Percentiles rank a stretch among this genome's conserved stretches.
Evolutionary conservation across 1,140 invertebrate species (phyloP).

Genomic region (Drosophila kohkoa): DNA sequence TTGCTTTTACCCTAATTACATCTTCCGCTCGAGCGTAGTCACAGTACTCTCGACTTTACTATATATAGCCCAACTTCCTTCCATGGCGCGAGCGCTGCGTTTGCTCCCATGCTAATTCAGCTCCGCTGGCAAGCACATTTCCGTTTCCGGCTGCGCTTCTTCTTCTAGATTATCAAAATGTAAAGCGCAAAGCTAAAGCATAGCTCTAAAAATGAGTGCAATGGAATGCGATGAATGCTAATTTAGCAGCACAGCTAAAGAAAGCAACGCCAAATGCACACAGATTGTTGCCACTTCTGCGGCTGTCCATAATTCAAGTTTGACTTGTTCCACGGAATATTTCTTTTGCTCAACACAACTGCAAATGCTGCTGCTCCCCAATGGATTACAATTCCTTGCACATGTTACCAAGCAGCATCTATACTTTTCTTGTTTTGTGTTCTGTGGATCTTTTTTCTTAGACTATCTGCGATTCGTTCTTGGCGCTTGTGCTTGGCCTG

Average conservation of each 20-base stretch:
- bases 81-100: slow-evolving; percentile 39
- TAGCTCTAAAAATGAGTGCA: slow-evolving; percentile 39
- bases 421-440: slow-evolving; percentile 20
- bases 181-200: slow-evolving; percentile 38
- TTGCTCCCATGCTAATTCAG: slow-evolving; percentile 70
- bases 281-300: slow-evolving; percentile 41
- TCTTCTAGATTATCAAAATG: slow-evolving; percentile 40
- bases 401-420: neutral
- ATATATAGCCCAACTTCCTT: slow-evolving; percentile 17
- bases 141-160: slow-evolving; percentile 59
- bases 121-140: slow-evolving; percentile 74
- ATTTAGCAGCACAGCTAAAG: slow-evolving; percentile 25
- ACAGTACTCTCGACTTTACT: slow-evolving; percentile 1
- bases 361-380: slow-evolving; percentile 17
- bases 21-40: slow-evolving; percentile 54
- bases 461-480: slow-evolving; percentile 6
- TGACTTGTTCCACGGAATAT: neutral
- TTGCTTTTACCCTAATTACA: slow-evolving; percentile 77
- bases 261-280: neutral
- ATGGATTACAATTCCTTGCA: neutral
- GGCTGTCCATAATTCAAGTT: slow-evolving; percentile 41
- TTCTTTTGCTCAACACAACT: slow-evolving; percentile 64
- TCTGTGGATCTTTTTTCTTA: slow-evolving; percentile 23
- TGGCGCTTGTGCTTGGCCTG: slow-evolving; percentile 7
- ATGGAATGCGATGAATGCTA: slow-evolving; percentile 51